phyloP scores from a whole-genome alignment of 23 tunicate genomes.

The Ciona savignyi region DNA sequence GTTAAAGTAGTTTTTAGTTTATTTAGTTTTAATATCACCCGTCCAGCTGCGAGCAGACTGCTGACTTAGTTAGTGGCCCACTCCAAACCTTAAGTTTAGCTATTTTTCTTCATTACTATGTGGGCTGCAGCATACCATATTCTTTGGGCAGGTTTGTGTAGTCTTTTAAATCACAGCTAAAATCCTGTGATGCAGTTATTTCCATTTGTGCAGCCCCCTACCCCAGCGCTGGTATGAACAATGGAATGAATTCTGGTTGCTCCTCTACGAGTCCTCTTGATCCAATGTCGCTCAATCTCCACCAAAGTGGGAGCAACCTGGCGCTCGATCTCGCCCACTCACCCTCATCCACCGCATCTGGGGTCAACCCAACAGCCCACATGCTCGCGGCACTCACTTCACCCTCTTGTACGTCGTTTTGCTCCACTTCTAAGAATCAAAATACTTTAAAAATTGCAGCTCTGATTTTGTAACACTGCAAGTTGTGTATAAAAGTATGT shows the following conservation, averaged over 20 bases:
- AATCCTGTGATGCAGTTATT: neutral
- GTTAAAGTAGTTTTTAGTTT: too few species aligned
- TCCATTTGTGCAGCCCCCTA: constrained; percentile 49
- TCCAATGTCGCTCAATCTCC: constrained; percentile 41
- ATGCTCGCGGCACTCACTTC: constrained; percentile 45
- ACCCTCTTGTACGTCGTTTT: constrained; percentile 44
- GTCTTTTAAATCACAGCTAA: neutral
- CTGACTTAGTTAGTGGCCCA: too few species aligned
- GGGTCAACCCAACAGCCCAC: constrained; percentile 24
- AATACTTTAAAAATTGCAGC: too few species aligned
- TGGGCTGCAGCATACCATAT: too few species aligned
- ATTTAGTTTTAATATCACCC: too few species aligned
- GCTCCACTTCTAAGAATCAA: too few species aligned
- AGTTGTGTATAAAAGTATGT: too few species aligned
- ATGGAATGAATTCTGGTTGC: constrained; percentile 28
- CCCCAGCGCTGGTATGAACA: constrained; percentile 50
- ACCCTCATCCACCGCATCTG: constrained; percentile 18
- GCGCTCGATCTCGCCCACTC: constrained; percentile 17
- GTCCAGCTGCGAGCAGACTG: too few species aligned
- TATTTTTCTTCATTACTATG: too few species aligned
- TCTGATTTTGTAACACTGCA: too few species aligned
- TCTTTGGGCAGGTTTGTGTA: too few species aligned
- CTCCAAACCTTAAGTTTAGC: too few species aligned
- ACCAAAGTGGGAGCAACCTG: constrained; percentile 30
- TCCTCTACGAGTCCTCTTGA: constrained; percentile 48